Evolutionary conservation across 2,113 vertebrate species (phyloP).

Genomic region (Apus apus): DNA sequence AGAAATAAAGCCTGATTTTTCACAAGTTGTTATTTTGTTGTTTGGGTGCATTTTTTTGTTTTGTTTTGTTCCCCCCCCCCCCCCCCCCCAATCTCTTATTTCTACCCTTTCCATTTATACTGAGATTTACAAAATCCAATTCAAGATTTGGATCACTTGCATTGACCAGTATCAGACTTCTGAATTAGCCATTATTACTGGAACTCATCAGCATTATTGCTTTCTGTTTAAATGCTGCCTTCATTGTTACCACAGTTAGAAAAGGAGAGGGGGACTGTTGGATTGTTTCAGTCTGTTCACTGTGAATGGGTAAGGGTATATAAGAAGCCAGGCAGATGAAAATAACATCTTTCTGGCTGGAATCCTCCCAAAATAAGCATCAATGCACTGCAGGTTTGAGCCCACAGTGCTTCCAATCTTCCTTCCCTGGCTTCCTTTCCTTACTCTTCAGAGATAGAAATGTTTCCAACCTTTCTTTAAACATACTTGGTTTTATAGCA

Average conservation of each 20-base stretch:
- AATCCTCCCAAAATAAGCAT: slow-evolving; percentile 34
- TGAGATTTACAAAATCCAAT: background rate
- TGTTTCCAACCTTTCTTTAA: background rate
- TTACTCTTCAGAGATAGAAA: background rate
- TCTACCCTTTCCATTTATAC: background rate
- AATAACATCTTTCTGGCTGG: background rate
- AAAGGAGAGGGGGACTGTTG: background rate
- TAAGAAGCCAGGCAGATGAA: background rate
- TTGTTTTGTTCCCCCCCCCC: no score
- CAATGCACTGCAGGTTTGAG: background rate
- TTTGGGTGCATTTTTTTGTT: no score
- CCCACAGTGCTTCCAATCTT: background rate
- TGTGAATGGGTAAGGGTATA: background rate
- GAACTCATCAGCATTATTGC: background rate
- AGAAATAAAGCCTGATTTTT: background rate
- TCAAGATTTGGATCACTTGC: background rate
- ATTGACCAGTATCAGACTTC: background rate
- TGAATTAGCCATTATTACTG: background rate
- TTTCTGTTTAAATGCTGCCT: background rate
- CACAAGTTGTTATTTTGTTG: background rate
- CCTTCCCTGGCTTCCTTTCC: background rate
- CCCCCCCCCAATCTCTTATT: background rate
- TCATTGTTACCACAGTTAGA: background rate
- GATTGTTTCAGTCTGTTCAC: background rate
- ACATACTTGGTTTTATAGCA: rapidly evolving